Evolutionary conservation across 1,140 invertebrate genomes (phyloP).

Genomic region (Agrilus planipennis): DNA sequence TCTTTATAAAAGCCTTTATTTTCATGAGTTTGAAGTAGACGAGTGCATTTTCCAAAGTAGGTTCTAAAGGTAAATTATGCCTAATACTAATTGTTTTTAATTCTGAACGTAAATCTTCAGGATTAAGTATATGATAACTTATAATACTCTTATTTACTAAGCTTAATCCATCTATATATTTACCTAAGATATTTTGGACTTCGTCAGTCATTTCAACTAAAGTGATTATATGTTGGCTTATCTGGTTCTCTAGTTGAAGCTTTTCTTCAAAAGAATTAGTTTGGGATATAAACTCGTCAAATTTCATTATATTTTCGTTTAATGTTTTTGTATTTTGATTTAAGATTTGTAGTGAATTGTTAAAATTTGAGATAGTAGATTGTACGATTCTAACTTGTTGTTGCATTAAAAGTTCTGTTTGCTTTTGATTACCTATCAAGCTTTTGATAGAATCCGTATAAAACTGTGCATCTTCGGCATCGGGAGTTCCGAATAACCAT

Average conservation of each 20-base stretch:
- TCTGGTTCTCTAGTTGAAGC: conserved; percentile 4
- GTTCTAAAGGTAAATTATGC: conserved; percentile 4
- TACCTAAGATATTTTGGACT: neutral
- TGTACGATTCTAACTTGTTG: conserved; percentile 14
- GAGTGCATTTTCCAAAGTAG: neutral
- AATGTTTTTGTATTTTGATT: conserved; percentile 1
- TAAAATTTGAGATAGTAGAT: conserved; percentile 13
- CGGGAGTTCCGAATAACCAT: conserved; percentile 21
- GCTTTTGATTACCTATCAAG: conserved; percentile 13
- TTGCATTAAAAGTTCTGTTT: conserved; percentile 15
- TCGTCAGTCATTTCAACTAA: conserved; percentile 13
- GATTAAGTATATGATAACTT: neutral
- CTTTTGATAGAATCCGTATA: conserved; percentile 13
- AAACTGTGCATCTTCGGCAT: conserved; percentile 17
- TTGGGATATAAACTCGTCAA: conserved; percentile 2
- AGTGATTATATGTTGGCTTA: conserved; percentile 4
- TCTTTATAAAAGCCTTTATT: neutral
- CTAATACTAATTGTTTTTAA: neutral
- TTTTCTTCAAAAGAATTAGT: conserved; percentile 8
- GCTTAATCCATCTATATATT: neutral
- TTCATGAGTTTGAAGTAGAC: neutral
- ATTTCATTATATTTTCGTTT: conserved; percentile 4
- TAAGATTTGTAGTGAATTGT: conserved; percentile 5
- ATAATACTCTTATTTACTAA: neutral
- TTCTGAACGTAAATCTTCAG: conserved; percentile 1